These are phyloP conservation scores for Trypoxylon attenuatum DNA, from an alignment of 2,888 invertebrate genomes.

Conservation along the genomic window DNA sequence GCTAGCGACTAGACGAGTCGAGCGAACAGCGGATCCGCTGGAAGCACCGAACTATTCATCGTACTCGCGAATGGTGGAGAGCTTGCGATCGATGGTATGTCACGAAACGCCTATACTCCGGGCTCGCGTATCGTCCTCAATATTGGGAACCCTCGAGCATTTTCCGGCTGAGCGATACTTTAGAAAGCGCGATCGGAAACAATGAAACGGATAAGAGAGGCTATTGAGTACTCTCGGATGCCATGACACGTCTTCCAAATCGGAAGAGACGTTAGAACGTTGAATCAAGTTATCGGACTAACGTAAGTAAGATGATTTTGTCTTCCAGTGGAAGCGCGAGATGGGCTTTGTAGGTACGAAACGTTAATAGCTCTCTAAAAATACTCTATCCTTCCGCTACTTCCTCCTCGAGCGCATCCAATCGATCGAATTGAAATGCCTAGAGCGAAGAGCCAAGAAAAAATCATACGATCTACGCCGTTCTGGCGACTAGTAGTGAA, in stretches of 20 bases:
- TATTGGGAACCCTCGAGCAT: neutral
- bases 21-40: no score
- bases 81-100: constrained; percentile 31
- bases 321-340: constrained; percentile 27
- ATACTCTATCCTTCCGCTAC: constrained; percentile 45
- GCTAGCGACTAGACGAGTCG: neutral
- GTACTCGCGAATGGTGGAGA: neutral
- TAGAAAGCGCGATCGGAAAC: neutral
- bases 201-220: neutral
- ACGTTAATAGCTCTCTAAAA: constrained; percentile 51
- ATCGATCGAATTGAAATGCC: constrained; percentile 30
- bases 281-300: constrained; percentile 12
- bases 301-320: constrained; percentile 15
- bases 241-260: no score
- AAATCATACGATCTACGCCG: neutral
- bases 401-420: constrained; percentile 22
- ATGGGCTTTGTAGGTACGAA: constrained; percentile 30
- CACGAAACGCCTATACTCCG: constrained; percentile 10
- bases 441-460: neutral
- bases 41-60: neutral
- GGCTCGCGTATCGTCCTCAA: neutral
- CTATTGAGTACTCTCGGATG: no score
- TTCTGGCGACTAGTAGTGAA: neutral
- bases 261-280: neutral
- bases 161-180: neutral